phyloP scores from a whole-genome alignment of 1,140 invertebrate species.

The Acromyrmex charruanus region DNA sequence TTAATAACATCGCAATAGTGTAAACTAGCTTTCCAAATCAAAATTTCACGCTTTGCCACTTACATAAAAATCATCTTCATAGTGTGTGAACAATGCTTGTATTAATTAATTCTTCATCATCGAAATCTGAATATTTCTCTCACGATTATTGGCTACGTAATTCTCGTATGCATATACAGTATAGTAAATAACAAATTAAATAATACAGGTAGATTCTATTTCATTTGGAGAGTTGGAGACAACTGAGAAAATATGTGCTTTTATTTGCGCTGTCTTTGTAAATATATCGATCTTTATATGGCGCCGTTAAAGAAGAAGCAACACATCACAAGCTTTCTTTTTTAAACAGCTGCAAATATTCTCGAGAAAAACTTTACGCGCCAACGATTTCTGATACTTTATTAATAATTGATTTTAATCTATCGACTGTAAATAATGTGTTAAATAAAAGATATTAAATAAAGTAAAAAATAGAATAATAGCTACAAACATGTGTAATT shows the following conservation, averaged over 20 bases:
- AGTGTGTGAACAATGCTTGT: not conserved
- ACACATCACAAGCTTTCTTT: not conserved
- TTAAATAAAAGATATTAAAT: conserved; percentile 3
- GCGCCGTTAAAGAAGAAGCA: not conserved
- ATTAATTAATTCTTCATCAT: conserved; percentile 5
- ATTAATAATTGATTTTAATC: conserved; percentile 8
- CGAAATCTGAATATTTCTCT: not conserved
- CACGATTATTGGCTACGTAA: not conserved
- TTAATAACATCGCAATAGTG: not conserved
- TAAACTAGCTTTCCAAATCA: not conserved
- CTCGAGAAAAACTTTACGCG: not conserved
- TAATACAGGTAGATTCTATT: not conserved
- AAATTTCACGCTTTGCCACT: conserved; percentile 11
- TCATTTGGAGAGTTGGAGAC: not conserved
- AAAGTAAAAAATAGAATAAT: conserved; percentile 18
- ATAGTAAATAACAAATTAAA: conserved; percentile 8
- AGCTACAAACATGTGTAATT: not conserved
- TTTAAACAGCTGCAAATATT: not conserved
- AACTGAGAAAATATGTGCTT: conserved; percentile 17
- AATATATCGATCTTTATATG: conserved; percentile 1
- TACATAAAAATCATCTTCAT: not conserved
- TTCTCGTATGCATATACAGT: not conserved
- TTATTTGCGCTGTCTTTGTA: not conserved
- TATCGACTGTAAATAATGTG: not conserved
- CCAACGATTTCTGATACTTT: not conserved